A percentile compares a stretch with the other conserved stretches of the same genome.
Conservation (phyloP, 1,140 invertebrate species). For the Lycorma delicatula region DNA sequence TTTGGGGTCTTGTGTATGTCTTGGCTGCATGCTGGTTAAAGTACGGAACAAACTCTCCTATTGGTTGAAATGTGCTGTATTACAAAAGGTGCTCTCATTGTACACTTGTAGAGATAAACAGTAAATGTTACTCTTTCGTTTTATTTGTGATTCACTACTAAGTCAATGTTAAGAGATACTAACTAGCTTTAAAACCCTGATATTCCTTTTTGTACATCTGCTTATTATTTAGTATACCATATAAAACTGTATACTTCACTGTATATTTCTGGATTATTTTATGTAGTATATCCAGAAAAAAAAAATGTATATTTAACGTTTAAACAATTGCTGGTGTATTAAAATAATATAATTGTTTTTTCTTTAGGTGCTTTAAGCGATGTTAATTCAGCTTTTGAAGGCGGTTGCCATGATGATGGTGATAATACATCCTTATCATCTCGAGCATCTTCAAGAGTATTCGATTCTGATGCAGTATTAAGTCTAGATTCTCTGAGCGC, state of each 20-base stretch:
- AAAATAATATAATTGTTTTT: conserved; percentile 1
- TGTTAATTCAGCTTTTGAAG: conserved; percentile 67
- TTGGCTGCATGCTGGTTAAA: no score
- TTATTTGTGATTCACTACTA: no score
- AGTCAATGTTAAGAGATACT: no score
- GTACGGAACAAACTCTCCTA: no score
- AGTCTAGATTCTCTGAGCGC: conserved; percentile 68
- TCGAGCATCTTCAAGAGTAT: conserved; percentile 64
- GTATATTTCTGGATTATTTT: neutral
- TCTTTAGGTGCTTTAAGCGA: conserved; percentile 61
- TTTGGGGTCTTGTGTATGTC: no score
- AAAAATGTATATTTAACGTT: neutral
- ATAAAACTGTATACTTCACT: neutral
- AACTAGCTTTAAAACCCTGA: no score
- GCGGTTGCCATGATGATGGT: conserved; percentile 39
- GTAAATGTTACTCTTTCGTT: no score
- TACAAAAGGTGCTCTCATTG: no score
- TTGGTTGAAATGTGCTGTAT: no score
- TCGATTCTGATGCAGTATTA: conserved; percentile 64
- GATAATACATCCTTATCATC: conserved; percentile 69
- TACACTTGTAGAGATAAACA: no score
- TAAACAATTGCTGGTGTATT: neutral
- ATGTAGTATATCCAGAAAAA: neutral
- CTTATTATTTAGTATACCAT: neutral
- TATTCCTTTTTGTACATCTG: neutral